phyloP scores from a whole-genome alignment of 2,797 vertebrate genomes.

The Coregonus ussuriensis region DNA sequence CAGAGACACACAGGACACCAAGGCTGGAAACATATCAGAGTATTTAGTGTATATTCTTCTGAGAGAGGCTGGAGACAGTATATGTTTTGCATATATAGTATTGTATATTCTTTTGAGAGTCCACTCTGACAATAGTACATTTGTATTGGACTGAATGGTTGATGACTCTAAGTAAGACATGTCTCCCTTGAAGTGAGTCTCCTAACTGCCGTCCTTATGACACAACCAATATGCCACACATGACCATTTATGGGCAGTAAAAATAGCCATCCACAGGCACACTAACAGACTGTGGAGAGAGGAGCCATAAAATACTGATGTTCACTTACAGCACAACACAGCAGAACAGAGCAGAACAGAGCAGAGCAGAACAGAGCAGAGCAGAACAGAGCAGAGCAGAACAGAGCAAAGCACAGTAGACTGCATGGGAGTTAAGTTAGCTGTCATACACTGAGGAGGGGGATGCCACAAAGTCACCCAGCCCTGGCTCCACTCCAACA shows the following conservation, averaged over 20 bases:
- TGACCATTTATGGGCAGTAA: constrained; percentile 77
- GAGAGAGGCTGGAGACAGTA: neutral
- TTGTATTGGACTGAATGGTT: constrained; percentile 65
- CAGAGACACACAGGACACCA: neutral
- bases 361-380: constrained; percentile 26
- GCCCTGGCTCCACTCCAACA: too few species aligned
- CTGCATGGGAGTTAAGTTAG: constrained; percentile 45
- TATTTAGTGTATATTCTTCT: neutral
- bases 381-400: constrained; percentile 39
- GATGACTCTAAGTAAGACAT: constrained; percentile 55
- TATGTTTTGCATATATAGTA: neutral
- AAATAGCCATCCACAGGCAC: constrained; percentile 66
- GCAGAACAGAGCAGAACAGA: constrained; percentile 15
- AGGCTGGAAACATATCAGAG: neutral
- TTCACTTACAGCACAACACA: constrained; percentile 62
- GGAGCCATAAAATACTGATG: constrained; percentile 67
- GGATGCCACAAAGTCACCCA: neutral
- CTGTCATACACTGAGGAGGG: constrained; percentile 64
- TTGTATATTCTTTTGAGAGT: constrained; percentile 40
- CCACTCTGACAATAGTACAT: constrained; percentile 43
- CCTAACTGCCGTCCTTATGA: constrained; percentile 71
- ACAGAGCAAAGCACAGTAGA: neutral
- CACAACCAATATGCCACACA: constrained; percentile 68
- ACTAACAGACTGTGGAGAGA: constrained; percentile 71
- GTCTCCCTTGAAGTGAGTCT: constrained; percentile 59